Conservation (phyloP, 2,888 invertebrate genomes). For the Diarsia rubi region DNA sequence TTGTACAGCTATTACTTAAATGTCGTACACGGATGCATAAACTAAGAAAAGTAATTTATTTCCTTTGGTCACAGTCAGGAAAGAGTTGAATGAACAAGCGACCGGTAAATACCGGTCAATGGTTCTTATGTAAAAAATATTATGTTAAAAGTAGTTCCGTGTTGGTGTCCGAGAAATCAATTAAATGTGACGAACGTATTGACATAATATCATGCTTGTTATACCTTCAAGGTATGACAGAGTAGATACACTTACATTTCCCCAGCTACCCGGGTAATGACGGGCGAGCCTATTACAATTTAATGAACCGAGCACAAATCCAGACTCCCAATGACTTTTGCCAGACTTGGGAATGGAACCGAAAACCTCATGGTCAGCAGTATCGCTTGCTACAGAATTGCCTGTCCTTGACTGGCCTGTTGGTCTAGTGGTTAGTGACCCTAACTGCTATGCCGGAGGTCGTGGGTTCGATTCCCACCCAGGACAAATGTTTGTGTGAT, state of each 20-base stretch:
- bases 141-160: conserved; percentile 37
- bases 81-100: conserved; percentile 31
- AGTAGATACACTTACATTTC: background rate
- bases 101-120: conserved; percentile 19
- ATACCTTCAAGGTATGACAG: background rate
- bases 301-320: background rate
- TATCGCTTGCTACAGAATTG: background rate
- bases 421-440: no score
- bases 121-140: conserved; percentile 43
- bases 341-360: background rate
- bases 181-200: background rate
- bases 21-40: conserved; percentile 38
- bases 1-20: background rate
- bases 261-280: background rate
- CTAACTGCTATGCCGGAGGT: no score
- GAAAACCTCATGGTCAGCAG: background rate
- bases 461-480: no score
- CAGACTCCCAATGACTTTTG: background rate
- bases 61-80: conserved; percentile 44
- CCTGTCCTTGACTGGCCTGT: no score
- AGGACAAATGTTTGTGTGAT: no score
- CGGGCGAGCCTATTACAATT: background rate
- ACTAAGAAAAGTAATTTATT: conserved; percentile 32
- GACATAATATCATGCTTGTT: background rate
- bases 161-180: conserved; percentile 28